Percentiles rank a stretch among this genome's conserved stretches.
phyloP scores from a whole-genome alignment of 2,113 vertebrate species.

The Carassius gibelio region DNA sequence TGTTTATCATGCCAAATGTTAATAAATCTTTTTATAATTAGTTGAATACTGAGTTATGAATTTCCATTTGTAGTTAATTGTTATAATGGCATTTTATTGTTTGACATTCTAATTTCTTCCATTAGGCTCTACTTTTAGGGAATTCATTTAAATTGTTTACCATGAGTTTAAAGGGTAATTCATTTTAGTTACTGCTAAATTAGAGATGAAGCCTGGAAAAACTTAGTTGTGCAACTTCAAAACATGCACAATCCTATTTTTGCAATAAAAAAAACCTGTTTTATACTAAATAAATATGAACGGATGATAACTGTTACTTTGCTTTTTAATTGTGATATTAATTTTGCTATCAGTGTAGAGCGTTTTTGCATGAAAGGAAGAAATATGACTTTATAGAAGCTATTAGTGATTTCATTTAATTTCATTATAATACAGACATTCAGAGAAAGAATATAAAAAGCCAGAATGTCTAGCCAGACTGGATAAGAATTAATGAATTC shows the following conservation, averaged over 20 bases:
- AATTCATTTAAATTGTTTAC: neutral
- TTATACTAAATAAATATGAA: neutral
- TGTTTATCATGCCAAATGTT: neutral
- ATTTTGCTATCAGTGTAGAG: slow-evolving; percentile 2
- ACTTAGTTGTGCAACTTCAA: neutral
- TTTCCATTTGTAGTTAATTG: neutral
- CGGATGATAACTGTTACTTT: neutral
- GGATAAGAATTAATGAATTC: neutral
- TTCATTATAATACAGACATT: neutral
- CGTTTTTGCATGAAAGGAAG: neutral
- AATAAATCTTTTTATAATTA: neutral
- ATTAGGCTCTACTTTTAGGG: neutral
- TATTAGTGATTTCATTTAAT: neutral
- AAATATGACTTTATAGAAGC: neutral
- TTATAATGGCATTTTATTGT: neutral
- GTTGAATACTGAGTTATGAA: neutral
- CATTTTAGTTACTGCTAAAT: neutral
- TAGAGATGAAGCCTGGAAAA: neutral
- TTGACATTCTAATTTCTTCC: neutral
- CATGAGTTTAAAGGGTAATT: neutral
- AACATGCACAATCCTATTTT: neutral
- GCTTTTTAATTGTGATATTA: neutral
- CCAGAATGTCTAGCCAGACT: neutral
- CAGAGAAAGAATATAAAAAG: neutral
- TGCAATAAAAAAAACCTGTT: neutral